Conservation (phyloP, 2,888 invertebrate genomes). For the Cephus pulcher region DNA sequence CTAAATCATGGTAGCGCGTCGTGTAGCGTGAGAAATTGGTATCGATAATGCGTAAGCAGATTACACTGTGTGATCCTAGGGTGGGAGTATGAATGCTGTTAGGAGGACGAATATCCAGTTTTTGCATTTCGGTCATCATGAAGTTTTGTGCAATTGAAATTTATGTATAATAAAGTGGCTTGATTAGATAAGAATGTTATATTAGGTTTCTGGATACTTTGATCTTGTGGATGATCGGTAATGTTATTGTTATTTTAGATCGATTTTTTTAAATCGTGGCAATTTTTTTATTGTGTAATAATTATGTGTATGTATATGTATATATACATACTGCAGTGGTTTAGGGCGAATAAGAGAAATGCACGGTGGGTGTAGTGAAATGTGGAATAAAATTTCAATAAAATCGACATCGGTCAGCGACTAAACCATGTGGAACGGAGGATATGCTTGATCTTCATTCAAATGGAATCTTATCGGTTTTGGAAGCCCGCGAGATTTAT, state of each 20-base stretch:
- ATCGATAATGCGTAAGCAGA: neutral
- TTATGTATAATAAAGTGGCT: neutral
- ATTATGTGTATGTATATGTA: too few relatives aligned
- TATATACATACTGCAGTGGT: neutral
- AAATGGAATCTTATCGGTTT: neutral
- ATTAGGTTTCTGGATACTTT: neutral
- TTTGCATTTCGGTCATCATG: neutral
- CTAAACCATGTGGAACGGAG: neutral
- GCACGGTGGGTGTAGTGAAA: neutral
- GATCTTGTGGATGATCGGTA: neutral
- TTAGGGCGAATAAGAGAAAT: neutral
- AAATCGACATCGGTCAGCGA: neutral
- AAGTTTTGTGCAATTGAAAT: neutral
- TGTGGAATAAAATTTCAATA: neutral
- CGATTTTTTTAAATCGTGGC: too few relatives aligned
- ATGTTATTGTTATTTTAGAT: too few relatives aligned
- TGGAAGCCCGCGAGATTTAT: neutral
- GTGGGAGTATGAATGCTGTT: neutral
- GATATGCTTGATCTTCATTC: neutral
- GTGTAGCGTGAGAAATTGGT: neutral
- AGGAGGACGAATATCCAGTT: neutral
- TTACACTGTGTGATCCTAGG: neutral
- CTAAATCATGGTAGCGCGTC: neutral
- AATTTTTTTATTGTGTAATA: too few relatives aligned
- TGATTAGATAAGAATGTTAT: neutral